Evolutionary conservation across 2,797 vertebrate species (phyloP).

Genomic region (Nannoperca obscura): DNA sequence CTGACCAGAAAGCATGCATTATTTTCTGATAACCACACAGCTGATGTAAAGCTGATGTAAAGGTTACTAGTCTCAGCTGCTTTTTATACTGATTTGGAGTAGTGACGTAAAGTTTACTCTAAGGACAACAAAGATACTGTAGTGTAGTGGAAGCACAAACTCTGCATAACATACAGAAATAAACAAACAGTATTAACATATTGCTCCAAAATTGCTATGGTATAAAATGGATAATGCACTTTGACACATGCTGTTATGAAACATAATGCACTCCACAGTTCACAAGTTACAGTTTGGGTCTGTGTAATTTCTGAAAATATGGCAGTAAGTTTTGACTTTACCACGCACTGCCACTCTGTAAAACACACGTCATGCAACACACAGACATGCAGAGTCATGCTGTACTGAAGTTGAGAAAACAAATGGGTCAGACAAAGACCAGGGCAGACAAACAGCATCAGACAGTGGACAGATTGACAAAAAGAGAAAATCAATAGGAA

Average conservation of each 20-base stretch:
- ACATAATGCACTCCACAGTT: not conserved
- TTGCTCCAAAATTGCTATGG: not conserved
- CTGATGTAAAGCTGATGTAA: not conserved
- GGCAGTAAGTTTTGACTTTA: not conserved
- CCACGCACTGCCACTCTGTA: not conserved
- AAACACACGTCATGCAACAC: not conserved
- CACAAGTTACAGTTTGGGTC: not conserved
- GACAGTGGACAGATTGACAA: slow-evolving; percentile 37
- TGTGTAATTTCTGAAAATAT: not conserved
- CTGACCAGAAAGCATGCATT: not conserved
- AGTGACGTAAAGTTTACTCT: no score
- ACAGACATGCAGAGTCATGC: slow-evolving; percentile 12
- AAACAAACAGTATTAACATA: not conserved
- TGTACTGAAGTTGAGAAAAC: not conserved
- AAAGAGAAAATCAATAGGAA: slow-evolving; percentile 56
- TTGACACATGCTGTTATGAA: not conserved
- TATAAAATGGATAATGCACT: not conserved
- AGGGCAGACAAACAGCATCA: slow-evolving; percentile 34
- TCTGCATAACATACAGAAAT: not conserved
- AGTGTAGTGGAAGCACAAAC: no score
- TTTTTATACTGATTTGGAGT: not conserved
- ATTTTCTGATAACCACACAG: slow-evolving; percentile 3
- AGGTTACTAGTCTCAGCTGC: not conserved
- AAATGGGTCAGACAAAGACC: slow-evolving; percentile 21
- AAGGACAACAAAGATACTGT: not conserved